Percentiles rank a stretch among this genome's conserved stretches.
These are phyloP conservation scores for Hydriomena furcata DNA, from an alignment of 2,888 invertebrate genomes.

Conservation along the genomic window DNA sequence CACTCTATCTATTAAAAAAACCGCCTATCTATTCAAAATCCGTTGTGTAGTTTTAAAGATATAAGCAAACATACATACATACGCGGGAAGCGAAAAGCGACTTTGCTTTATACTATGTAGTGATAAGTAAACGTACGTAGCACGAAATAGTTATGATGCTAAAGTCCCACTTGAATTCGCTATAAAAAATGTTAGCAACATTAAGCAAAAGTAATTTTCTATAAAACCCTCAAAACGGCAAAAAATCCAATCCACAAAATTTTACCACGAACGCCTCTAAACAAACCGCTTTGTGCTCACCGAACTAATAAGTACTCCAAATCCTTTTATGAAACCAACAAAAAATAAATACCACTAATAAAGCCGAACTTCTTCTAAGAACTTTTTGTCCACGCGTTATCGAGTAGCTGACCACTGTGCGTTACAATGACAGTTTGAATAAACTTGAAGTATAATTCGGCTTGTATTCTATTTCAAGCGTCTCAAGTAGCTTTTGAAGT, in stretches of 20 bases:
- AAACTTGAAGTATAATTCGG: constrained; percentile 38
- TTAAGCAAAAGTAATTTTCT: not conserved
- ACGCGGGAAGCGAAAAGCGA: too few relatives aligned
- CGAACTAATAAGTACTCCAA: constrained; percentile 45
- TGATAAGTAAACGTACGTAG: too few relatives aligned
- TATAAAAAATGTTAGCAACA: constrained; percentile 28
- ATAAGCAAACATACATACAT: too few relatives aligned
- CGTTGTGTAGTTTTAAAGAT: too few relatives aligned
- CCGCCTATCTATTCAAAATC: too few relatives aligned
- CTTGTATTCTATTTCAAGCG: constrained; percentile 48
- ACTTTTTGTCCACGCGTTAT: constrained; percentile 42
- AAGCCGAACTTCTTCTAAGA: constrained; percentile 45
- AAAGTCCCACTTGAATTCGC: constrained; percentile 18
- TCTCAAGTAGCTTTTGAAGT: constrained; percentile 45
- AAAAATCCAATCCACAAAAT: constrained; percentile 32
- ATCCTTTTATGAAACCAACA: constrained; percentile 50
- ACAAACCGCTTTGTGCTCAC: constrained; percentile 44
- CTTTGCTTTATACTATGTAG: too few relatives aligned
- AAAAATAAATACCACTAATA: constrained; percentile 45
- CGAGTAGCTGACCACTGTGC: constrained; percentile 55
- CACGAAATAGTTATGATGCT: too few relatives aligned
- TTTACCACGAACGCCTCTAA: constrained; percentile 55
- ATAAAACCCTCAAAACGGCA: constrained; percentile 23
- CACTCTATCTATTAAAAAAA: too few relatives aligned
- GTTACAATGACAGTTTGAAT: constrained; percentile 33